Evolutionary conservation across 2,797 vertebrate species (phyloP), one percentile per base, ranked within the genome.

Genomic region (Onychomys arenicola): DNA sequence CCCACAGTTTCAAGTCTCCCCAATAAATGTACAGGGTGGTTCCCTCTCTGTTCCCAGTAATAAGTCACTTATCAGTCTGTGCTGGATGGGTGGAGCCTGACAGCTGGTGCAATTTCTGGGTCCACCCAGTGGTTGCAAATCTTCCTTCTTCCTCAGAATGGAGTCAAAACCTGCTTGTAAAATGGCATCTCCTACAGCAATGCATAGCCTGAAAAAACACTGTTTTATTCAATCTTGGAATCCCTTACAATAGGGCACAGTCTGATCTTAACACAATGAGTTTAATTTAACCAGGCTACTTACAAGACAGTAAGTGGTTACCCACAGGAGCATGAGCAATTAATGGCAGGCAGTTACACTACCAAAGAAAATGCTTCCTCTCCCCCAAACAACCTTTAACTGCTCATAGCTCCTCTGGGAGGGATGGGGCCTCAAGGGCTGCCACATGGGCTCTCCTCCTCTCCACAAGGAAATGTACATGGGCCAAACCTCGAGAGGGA

Each of bases 31-130:
- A n/a, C 8, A 52, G 83, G 83, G 63, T 52, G 32, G 83, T 52
- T 86, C 83, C 43, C 43, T 85, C 6, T 23, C 63, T 85, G 63
- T 52, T 85, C 83, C 83, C 63, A n/a, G 32, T 23, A 86, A 52
- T 69, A 86, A 52, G 83, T 69, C 63, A 52, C 83, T 85, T 86
- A 86, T 86, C 83, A 52, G 82, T 49, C 61, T 67, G 82, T 85
- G 29, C 63, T 85, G 61, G 63, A n/a, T 69, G 83, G 83, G 63
- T 69, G 32, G 83, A 69, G 83, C 21, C 29, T 86, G 63, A 49
- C 63, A 86, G 43, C 34, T 49, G 43, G 61, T n/a, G 83, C 43
- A 86, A 46, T 86, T 69, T 69, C 83, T 69, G 63, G 43, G 63
- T 86, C 83, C 83, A 86, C 63, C 83, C 83, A 69, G 63, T 69